phyloP scores from a whole-genome alignment of 2,888 invertebrate species.

The Vesta saturnalis region DNA sequence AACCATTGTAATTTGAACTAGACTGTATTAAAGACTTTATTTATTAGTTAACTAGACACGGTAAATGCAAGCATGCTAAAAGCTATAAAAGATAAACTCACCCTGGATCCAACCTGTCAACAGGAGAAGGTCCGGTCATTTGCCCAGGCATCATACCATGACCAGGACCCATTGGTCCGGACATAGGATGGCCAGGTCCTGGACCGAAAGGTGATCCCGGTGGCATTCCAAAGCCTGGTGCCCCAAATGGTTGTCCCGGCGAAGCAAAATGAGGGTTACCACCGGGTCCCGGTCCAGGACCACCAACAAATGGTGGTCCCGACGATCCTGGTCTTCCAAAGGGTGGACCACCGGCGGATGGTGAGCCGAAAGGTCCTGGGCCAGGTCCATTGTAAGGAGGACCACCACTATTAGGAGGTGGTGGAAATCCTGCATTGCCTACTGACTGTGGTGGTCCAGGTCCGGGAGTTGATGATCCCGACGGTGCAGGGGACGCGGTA shows the following conservation, averaged over 20 bases:
- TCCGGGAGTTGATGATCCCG: conserved; percentile 84
- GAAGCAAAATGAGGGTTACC: conserved; percentile 73
- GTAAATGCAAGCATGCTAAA: not conserved
- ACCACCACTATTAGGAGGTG: conserved; percentile 70
- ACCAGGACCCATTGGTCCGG: conserved; percentile 71
- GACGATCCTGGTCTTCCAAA: conserved; percentile 74
- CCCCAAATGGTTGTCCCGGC: conserved; percentile 70
- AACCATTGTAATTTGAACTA: not conserved
- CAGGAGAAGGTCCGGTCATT: conserved; percentile 79
- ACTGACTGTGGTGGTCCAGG: conserved; percentile 67
- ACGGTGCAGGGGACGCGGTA: conserved; percentile 87
- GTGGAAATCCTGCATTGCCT: conserved; percentile 65
- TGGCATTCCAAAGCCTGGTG: conserved; percentile 75
- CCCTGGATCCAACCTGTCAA: conserved; percentile 83
- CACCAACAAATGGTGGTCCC: conserved; percentile 75
- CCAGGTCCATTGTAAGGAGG: conserved; percentile 77
- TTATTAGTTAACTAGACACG: too few relatives aligned
- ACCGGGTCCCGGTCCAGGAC: conserved; percentile 73
- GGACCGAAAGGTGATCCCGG: conserved; percentile 77
- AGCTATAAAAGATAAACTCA: conserved; percentile 60
- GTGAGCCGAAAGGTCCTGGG: conserved; percentile 73
- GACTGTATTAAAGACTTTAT: too few relatives aligned
- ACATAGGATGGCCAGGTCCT: conserved; percentile 69
- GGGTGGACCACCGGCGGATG: conserved; percentile 70
- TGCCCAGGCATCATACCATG: conserved; percentile 70